Base-by-base conservation (phyloP, 2,113 vertebrate genomes). In the Cochlearius cochlearius region DNA sequence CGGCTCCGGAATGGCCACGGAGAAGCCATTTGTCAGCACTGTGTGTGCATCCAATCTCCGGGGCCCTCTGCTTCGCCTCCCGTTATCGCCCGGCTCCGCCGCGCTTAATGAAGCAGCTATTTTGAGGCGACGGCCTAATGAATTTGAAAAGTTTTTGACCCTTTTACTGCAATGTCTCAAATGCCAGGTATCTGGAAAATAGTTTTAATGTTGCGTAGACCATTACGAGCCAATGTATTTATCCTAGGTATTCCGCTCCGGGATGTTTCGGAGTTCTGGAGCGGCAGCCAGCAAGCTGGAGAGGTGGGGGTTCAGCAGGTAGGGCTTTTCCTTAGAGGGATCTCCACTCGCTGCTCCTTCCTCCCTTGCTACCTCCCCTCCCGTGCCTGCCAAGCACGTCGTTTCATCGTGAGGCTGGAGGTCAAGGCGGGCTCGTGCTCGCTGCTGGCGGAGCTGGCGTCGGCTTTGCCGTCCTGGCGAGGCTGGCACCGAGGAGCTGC, bases 131-230 rank as follows among this genome's bases (percentile, higher is more conserved):
- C 4, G 5, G 38, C 53, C 19, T 89, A 53, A 55, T 45, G 71
- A 74, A 90, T 84, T 45, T 45, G 75, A 43, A 25, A 91, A 93
- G 76, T 62, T 95, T 96, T 53, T 94, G 92, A 92, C 85, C 92
- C 81, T 81, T 86, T 73, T 88, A 67, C 73, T 76, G 80, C 81
- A 22, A 38, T 3, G 0, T 41, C 71, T 96, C 29, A 19, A 64
- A 66, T 47, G 81, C 23, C 92, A 83, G 63, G 34, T 91, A 67
- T 41, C 90, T 91, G 88, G 89, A 96, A 96, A 88, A 93, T 73
- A 29, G 78, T 53, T 74, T 72, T 52, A 82, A 85, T 85, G 80
- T 80, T 41, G 41, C n/a, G 5, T 11, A 27, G 50, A 32, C 63
- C 34, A 3, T 34, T 34, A 47, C 13, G 71, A 74, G 77, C 59